Evolutionary conservation across 2,888 invertebrate genomes (phyloP).

Genomic region (Chrysotoxum bicinctum): DNA sequence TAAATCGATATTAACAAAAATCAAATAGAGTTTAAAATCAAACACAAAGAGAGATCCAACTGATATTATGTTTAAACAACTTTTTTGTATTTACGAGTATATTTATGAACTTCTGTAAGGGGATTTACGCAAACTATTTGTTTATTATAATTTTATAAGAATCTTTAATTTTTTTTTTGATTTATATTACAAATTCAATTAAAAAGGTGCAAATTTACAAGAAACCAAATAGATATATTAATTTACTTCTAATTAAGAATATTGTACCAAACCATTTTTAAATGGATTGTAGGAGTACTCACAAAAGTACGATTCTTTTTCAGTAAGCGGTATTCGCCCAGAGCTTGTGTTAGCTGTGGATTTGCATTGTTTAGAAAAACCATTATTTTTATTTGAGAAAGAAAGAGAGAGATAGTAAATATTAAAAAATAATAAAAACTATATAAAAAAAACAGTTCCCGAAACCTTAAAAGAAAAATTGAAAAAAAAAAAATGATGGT

Average conservation of each 20-base stretch:
- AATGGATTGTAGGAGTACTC: slow-evolving; percentile 78
- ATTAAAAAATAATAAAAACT: neutral
- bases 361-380: slow-evolving; percentile 78
- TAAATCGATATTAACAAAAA: neutral
- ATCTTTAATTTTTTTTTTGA: neutral
- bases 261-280: slow-evolving; percentile 48
- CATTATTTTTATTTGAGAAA: slow-evolving; percentile 19
- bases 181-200: slow-evolving; percentile 25
- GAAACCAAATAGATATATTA: slow-evolving; percentile 30
- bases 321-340: slow-evolving; percentile 83
- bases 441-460: neutral
- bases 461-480: neutral
- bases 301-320: slow-evolving; percentile 85
- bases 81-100: slow-evolving; percentile 1
- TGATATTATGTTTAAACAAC: neutral
- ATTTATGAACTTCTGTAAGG: slow-evolving; percentile 1
- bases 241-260: slow-evolving; percentile 41
- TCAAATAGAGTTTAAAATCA: neutral
- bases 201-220: slow-evolving; percentile 38
- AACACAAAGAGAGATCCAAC: neutral
- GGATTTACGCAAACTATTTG: slow-evolving; percentile 8
- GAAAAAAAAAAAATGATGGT: slow-evolving; percentile 11
- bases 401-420: slow-evolving; percentile 10
- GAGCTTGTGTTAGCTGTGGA: slow-evolving; percentile 83
- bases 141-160: neutral